Percentiles rank a stretch among this genome's conserved stretches.
Conservation (phyloP, 2,888 invertebrate species). For the Gonocerus acuteangulatus region DNA sequence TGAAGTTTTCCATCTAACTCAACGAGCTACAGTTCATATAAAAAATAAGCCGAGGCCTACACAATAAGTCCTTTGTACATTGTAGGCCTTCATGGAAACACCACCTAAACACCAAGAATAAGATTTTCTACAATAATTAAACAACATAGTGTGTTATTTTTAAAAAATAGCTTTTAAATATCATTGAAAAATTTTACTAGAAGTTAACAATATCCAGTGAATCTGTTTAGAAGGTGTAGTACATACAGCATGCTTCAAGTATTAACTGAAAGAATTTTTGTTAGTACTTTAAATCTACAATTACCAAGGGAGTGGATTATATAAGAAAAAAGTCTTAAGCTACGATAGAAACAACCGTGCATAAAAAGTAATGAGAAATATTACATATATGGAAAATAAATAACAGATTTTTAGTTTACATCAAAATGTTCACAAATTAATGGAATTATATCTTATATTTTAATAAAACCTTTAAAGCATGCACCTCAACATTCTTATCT, state of each 20-base stretch:
- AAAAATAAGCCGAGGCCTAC: conserved; percentile 19
- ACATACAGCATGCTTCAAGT: neutral
- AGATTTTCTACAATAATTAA: neutral
- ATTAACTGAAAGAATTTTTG: neutral
- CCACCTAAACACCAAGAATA: conserved; percentile 22
- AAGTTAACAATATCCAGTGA: too few relatives aligned
- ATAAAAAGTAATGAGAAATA: too few relatives aligned
- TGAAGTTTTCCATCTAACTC: too few relatives aligned
- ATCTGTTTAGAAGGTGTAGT: neutral
- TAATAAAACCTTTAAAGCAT: too few relatives aligned
- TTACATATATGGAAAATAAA: too few relatives aligned
- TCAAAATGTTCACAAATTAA: too few relatives aligned
- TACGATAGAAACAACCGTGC: too few relatives aligned
- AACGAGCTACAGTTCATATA: neutral
- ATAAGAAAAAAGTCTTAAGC: too few relatives aligned
- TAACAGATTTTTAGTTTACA: too few relatives aligned
- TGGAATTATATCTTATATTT: too few relatives aligned
- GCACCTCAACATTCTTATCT: too few relatives aligned
- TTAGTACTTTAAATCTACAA: neutral
- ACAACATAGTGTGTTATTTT: neutral
- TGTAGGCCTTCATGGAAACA: conserved; percentile 30
- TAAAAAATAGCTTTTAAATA: neutral
- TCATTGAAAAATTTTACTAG: neutral
- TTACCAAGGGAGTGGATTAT: too few relatives aligned
- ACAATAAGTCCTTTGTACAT: conserved; percentile 24